Percentiles rank a stretch among this genome's conserved stretches.
These are phyloP conservation scores for Megamerina dolium DNA, from an alignment of 2,888 invertebrate species.

Conservation along the genomic window DNA sequence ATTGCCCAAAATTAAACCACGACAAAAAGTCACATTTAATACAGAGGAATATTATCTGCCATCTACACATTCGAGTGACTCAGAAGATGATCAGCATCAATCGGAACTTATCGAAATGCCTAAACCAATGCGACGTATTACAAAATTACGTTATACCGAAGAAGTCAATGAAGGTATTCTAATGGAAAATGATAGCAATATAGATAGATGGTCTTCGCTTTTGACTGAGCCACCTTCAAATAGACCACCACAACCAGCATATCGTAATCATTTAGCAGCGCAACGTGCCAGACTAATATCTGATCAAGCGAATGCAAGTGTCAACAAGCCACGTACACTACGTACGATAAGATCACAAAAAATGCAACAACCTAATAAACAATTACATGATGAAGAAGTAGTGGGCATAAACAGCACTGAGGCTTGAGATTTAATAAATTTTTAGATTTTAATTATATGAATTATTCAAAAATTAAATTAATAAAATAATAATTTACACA, in stretches of 20 bases:
- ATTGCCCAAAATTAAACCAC: constrained; percentile 18
- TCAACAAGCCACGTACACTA: constrained; percentile 24
- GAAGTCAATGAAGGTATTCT: constrained; percentile 29
- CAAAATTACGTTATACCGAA: constrained; percentile 16
- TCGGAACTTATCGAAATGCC: constrained; percentile 15
- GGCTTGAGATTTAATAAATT: constrained; percentile 6
- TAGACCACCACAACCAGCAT: constrained; percentile 17
- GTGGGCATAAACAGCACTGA: constrained; percentile 5
- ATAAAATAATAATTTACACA: background rate
- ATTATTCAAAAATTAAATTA: too few species aligned
- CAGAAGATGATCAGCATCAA: constrained; percentile 11
- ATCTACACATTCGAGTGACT: constrained; percentile 17
- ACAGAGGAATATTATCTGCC: constrained; percentile 22
- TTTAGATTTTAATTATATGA: background rate
- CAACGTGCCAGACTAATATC: constrained; percentile 14
- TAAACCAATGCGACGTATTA: constrained; percentile 26
- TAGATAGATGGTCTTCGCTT: constrained; percentile 50
- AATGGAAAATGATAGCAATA: constrained; percentile 36
- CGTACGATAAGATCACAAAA: constrained; percentile 26
- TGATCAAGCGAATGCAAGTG: constrained; percentile 11
- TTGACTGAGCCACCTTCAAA: background rate
- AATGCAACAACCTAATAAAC: background rate
- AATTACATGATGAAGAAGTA: background rate
- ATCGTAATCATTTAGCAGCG: constrained; percentile 26
- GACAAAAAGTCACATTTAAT: constrained; percentile 34